A percentile compares a stretch with the other conserved stretches of the same genome.
These are phyloP conservation scores for Monochamus saltuarius DNA, from an alignment of 1,140 invertebrate genomes.

Conservation along the genomic window DNA sequence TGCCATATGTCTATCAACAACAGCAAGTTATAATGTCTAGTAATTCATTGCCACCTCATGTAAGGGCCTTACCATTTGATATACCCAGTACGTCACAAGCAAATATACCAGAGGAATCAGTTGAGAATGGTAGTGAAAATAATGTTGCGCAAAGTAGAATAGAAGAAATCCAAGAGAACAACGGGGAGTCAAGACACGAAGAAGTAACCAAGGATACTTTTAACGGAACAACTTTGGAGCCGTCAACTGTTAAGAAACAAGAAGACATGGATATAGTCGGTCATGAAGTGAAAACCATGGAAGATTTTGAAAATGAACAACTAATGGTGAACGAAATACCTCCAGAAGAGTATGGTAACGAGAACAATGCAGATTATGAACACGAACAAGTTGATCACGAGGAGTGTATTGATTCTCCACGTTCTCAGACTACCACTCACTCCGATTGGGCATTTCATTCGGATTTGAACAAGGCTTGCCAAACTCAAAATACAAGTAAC, in stretches of 20 bases:
- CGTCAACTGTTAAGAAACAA: conserved; percentile 14
- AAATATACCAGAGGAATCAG: conserved; percentile 4
- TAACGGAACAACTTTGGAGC: conserved; percentile 1
- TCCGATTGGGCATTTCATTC: conserved; percentile 18
- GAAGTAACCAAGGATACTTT: conserved; percentile 10
- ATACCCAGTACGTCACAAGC: conserved; percentile 15
- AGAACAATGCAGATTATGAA: conserved; percentile 18
- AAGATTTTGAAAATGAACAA: conserved; percentile 14
- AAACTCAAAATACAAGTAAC: conserved; percentile 36
- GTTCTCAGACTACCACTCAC: conserved; percentile 13
- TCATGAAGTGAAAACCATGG: conserved; percentile 13
- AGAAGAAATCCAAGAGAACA: conserved; percentile 16
- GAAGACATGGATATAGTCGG: conserved; percentile 2
- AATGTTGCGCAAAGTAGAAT: neutral
- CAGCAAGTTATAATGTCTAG: conserved; percentile 59
- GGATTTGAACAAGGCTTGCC: conserved; percentile 46
- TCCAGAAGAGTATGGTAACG: conserved; percentile 5
- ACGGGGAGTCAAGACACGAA: conserved; percentile 17
- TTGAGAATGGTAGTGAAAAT: neutral
- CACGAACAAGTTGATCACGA: conserved; percentile 20
- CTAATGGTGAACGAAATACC: conserved; percentile 5
- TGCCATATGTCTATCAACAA: conserved; percentile 59
- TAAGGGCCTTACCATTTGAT: conserved; percentile 39
- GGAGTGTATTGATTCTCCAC: conserved; percentile 23
- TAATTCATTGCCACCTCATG: conserved; percentile 34